phyloP scores from a whole-genome alignment of 2,113 vertebrate species.

The Phoxinus phoxinus region DNA sequence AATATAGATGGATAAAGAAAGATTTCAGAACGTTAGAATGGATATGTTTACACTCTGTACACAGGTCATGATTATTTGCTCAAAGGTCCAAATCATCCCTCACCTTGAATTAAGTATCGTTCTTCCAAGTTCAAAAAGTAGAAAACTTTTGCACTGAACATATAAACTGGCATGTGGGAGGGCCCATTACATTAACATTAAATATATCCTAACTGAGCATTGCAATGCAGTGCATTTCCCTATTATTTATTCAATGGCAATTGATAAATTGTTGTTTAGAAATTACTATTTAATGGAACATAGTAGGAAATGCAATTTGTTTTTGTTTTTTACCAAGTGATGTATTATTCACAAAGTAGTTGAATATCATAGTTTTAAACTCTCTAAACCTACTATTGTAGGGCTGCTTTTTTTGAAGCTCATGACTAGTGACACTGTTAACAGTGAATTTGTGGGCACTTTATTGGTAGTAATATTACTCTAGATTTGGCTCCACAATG shows the following conservation, averaged over 20 bases:
- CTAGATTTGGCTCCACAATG: constrained; percentile 1
- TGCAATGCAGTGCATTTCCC: neutral
- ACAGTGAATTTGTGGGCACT: constrained; percentile 16
- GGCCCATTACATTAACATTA: neutral
- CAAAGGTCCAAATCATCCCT: neutral
- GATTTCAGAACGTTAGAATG: constrained; percentile 12
- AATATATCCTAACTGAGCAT: neutral
- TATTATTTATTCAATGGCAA: constrained; percentile 15
- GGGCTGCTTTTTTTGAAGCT: constrained; percentile 25
- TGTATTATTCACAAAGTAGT: constrained; percentile 1
- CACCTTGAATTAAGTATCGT: neutral
- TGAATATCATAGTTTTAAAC: constrained; percentile 29
- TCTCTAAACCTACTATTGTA: neutral
- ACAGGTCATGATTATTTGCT: constrained; percentile 21
- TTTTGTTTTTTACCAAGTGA: neutral
- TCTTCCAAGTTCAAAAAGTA: neutral
- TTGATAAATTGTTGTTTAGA: constrained; percentile 8
- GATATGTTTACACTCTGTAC: constrained; percentile 3
- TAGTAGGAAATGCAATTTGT: neutral
- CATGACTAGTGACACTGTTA: constrained; percentile 28
- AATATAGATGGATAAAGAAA: constrained; percentile 6
- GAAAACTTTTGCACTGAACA: neutral
- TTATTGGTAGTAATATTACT: constrained; percentile 25
- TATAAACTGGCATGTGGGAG: neutral
- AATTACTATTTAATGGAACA: constrained; percentile 6